A percentile compares a stretch with the other conserved stretches of the same genome.
Evolutionary conservation across 2,113 vertebrate genomes (phyloP).

Genomic region (Polyodon spathula): DNA sequence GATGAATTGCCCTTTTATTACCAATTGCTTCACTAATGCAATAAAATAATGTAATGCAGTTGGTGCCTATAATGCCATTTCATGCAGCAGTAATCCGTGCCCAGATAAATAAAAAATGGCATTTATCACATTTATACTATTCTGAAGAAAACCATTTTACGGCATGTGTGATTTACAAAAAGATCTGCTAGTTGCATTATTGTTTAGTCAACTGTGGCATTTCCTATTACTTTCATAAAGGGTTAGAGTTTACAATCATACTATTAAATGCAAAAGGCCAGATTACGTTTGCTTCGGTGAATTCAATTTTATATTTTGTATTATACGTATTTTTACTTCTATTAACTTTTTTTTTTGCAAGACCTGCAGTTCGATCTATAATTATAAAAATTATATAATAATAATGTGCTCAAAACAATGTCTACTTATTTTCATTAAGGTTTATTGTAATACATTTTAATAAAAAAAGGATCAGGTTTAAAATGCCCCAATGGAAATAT

Average conservation of each 20-base stretch:
- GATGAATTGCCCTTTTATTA: too few species aligned
- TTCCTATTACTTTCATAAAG: not conserved
- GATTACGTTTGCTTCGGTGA: not conserved
- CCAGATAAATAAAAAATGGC: slow-evolving; percentile 8
- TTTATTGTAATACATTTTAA: slow-evolving; percentile 2
- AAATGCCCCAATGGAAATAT: not conserved
- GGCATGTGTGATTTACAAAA: slow-evolving; percentile 1
- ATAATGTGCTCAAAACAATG: not conserved
- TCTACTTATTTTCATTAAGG: not conserved
- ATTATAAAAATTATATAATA: slow-evolving; percentile 6
- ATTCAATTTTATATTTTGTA: not conserved
- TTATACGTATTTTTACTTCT: not conserved
- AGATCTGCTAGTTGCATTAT: not conserved
- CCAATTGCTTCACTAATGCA: slow-evolving; percentile 8
- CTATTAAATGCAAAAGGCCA: slow-evolving; percentile 7
- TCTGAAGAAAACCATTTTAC: not conserved
- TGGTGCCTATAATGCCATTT: not conserved
- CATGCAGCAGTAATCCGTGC: slow-evolving; percentile 2
- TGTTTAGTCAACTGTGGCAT: not conserved
- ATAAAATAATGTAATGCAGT: not conserved
- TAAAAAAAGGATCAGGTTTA: not conserved
- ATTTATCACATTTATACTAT: slow-evolving; percentile 7
- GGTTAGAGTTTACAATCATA: not conserved
- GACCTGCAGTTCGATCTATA: not conserved
- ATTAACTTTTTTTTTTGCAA: not conserved